Evolutionary conservation across 30 jellyfish, hydroid and myxozoan genomes (phyloP).

Genomic region (Aurelia aurita): DNA sequence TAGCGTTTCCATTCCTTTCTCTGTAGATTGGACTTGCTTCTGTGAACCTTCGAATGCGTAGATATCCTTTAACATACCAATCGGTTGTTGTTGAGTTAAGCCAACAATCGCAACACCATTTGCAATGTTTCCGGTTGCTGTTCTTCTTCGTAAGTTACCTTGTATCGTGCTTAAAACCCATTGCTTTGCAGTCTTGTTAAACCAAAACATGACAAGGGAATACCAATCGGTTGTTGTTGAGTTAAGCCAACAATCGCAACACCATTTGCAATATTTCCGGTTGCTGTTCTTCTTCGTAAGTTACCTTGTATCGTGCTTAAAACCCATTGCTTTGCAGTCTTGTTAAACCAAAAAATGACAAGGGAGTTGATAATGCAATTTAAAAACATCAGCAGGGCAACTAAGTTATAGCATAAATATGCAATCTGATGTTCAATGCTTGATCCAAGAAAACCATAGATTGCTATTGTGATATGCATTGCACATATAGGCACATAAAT

Average conservation of each 20-base stretch:
- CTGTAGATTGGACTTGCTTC: conserved; percentile 20
- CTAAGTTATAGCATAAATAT: no score
- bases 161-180: not conserved
- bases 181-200: not conserved
- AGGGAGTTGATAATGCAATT: not conserved
- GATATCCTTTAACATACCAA: conserved; percentile 9
- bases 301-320: not conserved
- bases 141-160: no score
- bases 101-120: no score
- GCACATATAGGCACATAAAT: not conserved
- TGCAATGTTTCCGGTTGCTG: no score
- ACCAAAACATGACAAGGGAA: not conserved
- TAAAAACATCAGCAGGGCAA: not conserved
- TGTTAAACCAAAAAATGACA: not conserved
- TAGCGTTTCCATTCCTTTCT: not conserved
- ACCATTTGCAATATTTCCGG: not conserved
- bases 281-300: not conserved
- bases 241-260: no score
- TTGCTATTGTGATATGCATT: not conserved
- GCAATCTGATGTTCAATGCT: no score
- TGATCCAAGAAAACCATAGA: not conserved
- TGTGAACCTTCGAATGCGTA: not conserved
- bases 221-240: no score
- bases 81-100: no score
- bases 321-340: conserved; percentile 3